Conservation (phyloP, 2,113 vertebrate species). For the Ailurus styani region DNA sequence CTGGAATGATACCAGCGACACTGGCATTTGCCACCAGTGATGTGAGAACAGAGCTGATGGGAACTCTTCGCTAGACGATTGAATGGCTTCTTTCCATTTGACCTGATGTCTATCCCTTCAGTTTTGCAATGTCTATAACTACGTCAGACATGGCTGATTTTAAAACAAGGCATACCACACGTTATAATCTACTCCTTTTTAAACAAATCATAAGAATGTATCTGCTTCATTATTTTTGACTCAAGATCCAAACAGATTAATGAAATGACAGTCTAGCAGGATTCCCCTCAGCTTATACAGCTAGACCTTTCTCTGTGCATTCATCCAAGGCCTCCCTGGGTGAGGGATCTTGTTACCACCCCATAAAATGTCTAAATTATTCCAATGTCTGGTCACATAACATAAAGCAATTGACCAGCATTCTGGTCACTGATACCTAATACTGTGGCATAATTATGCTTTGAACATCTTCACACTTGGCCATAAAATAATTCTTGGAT, state of each 20-base stretch:
- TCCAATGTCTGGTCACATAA: neutral
- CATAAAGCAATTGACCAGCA: neutral
- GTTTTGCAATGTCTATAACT: neutral
- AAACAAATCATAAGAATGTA: neutral
- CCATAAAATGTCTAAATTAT: neutral
- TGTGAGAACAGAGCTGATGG: neutral
- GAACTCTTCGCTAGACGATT: neutral
- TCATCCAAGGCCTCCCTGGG: rapidly evolving
- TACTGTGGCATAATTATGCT: neutral
- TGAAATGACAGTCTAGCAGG: neutral
- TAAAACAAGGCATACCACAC: neutral
- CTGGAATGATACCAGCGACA: neutral
- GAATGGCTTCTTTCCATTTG: neutral
- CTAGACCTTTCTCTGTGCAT: neutral
- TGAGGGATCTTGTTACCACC: neutral
- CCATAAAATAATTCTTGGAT: neutral
- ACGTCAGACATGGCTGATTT: neutral
- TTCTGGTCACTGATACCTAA: neutral
- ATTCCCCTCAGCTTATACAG: neutral
- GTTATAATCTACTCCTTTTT: neutral
- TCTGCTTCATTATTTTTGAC: neutral
- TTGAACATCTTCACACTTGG: neutral
- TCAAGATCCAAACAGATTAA: neutral
- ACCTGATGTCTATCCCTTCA: neutral
- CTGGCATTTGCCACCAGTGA: neutral